Conservation (phyloP, 2,113 vertebrate genomes). For the Phrynosoma platyrhinos region DNA sequence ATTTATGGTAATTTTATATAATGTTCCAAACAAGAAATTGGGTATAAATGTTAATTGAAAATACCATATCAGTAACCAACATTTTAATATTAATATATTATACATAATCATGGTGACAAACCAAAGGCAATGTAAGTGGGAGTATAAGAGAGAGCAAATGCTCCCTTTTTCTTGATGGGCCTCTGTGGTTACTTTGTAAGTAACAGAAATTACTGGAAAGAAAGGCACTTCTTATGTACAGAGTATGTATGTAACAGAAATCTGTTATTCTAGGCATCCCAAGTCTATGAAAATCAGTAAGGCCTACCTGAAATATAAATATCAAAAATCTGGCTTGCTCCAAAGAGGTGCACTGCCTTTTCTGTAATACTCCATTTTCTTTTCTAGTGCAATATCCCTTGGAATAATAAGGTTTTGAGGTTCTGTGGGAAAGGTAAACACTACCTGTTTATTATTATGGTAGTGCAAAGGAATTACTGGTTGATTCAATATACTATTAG, state of each 20-base stretch:
- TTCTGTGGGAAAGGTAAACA: not conserved
- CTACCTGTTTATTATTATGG: not conserved
- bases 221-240: not conserved
- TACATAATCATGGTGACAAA: not conserved
- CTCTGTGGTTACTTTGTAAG: not conserved
- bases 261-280: not conserved
- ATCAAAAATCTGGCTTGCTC: not conserved
- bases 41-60: not conserved
- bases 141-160: not conserved
- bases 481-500: not conserved
- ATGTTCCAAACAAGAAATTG: not conserved
- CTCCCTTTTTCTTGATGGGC: not conserved
- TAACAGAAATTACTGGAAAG: not conserved
- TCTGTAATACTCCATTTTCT: not conserved
- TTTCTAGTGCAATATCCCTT: not conserved
- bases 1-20: not conserved
- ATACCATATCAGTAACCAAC: not conserved
- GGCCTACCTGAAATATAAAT: too few species aligned
- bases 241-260: not conserved
- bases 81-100: conserved; percentile 6
- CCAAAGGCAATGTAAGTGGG: not conserved
- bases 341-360: not conserved
- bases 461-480: conserved; percentile 1
- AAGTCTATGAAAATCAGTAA: not conserved
- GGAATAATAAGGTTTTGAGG: not conserved